Conservation (phyloP, 64 coral and sea anemone species). For the Stichodactyla mertensii region DNA sequence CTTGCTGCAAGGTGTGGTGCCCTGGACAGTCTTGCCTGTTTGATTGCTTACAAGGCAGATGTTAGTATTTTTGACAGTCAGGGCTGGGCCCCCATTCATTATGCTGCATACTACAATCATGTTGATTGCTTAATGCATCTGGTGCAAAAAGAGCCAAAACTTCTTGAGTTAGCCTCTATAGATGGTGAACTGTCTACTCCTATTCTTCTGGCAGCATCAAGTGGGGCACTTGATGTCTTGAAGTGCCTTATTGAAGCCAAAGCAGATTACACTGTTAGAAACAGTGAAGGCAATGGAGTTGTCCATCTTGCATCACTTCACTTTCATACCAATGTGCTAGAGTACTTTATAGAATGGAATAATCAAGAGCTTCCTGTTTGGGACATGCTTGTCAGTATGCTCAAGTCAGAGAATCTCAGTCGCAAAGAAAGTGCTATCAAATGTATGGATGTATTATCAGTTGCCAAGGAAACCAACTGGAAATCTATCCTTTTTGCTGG, state of each 20-base stretch:
- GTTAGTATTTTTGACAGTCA: conserved; percentile 74
- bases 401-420: conserved; percentile 62
- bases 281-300: conserved; percentile 59
- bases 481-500: conserved; percentile 72
- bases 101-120: conserved; percentile 95
- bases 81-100: conserved; percentile 84
- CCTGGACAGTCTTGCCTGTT: conserved; percentile 83
- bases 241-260: conserved; percentile 66
- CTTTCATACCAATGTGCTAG: conserved; percentile 83
- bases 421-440: conserved; percentile 72
- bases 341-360: conserved; percentile 86
- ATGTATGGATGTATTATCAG: conserved; percentile 79
- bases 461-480: conserved; percentile 83
- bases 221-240: conserved; percentile 82
- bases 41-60: conserved; percentile 95
- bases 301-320: conserved; percentile 78
- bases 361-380: conserved; percentile 77
- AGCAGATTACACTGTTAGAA: conserved; percentile 48
- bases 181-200: conserved; percentile 66
- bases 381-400: conserved; percentile 84
- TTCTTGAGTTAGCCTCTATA: conserved; percentile 69
- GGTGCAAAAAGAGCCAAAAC: conserved; percentile 62
- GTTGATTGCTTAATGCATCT: conserved; percentile 80
- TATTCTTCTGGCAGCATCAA: conserved; percentile 84
- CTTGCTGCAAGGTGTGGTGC: conserved; percentile 88